Conservation (phyloP, 2,888 invertebrate genomes). For the Polydesmus complanatus region DNA sequence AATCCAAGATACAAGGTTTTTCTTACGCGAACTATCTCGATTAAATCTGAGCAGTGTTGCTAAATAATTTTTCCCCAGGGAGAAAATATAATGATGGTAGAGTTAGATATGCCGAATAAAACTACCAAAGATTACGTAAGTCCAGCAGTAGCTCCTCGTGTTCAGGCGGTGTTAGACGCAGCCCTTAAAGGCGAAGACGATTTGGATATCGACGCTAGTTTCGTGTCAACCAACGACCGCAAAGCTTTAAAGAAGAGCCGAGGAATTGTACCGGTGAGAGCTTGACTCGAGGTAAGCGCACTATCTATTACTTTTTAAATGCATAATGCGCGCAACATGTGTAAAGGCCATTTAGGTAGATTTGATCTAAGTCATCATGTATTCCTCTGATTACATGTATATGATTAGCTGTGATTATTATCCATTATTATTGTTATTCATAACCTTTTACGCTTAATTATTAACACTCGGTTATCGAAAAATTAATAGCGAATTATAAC, state of each 20-base stretch:
- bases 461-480: too few relatives aligned
- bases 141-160: constrained; percentile 54
- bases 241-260: neutral
- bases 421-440: too few relatives aligned
- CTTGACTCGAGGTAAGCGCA: too few relatives aligned
- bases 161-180: constrained; percentile 50
- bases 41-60: neutral
- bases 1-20: constrained; percentile 36
- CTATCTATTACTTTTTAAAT: too few relatives aligned
- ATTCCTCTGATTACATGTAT: too few relatives aligned
- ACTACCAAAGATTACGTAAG: constrained; percentile 61
- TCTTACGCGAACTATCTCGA: constrained; percentile 1
- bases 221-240: neutral
- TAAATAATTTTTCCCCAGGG: constrained; percentile 28
- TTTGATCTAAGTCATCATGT: too few relatives aligned
- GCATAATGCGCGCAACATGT: too few relatives aligned
- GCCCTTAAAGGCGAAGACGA: constrained; percentile 41
- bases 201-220: constrained; percentile 18
- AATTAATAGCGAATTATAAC: too few relatives aligned
- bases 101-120: constrained; percentile 58
- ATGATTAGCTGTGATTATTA: too few relatives aligned
- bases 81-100: constrained; percentile 59
- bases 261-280: neutral
- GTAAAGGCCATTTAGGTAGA: too few relatives aligned
- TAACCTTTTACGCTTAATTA: too few relatives aligned